A percentile compares a stretch with the other conserved stretches of the same genome.
phyloP scores from a whole-genome alignment of 2,797 vertebrate genomes.

The Diplodus sargus region DNA sequence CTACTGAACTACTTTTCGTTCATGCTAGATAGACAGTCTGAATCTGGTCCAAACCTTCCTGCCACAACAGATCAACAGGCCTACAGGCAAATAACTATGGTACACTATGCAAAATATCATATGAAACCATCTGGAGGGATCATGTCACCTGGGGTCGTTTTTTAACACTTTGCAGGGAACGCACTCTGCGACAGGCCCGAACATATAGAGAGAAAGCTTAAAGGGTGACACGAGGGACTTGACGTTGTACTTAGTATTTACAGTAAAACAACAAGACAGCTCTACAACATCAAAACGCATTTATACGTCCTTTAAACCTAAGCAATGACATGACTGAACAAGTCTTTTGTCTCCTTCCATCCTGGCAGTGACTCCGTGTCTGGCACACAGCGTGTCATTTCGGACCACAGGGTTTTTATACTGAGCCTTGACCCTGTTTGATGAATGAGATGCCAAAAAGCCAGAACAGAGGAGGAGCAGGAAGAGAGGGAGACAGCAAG shows the following conservation, averaged over 20 bases:
- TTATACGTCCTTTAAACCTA: background rate
- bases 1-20: background rate
- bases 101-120: background rate
- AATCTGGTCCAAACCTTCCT: background rate
- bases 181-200: too few relatives aligned
- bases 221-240: background rate
- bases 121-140: background rate
- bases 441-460: slow-evolving; percentile 68
- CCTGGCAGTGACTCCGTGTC: slow-evolving; percentile 29
- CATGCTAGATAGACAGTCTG: background rate
- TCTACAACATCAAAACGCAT: slow-evolving; percentile 3
- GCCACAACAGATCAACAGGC: background rate
- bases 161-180: background rate
- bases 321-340: slow-evolving; percentile 23
- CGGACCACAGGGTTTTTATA: slow-evolving; percentile 55
- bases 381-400: slow-evolving; percentile 41
- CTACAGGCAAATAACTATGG: background rate
- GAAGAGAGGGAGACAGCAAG: slow-evolving; percentile 31
- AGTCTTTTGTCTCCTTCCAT: slow-evolving; percentile 32
- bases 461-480: slow-evolving; percentile 45
- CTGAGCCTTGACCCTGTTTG: slow-evolving; percentile 57
- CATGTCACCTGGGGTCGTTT: background rate
- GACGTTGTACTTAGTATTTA: slow-evolving; percentile 17
- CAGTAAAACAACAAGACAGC: background rate
- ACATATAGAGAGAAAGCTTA: background rate